phyloP scores from a whole-genome alignment of 2,113 vertebrate genomes.

The Morone saxatilis region DNA sequence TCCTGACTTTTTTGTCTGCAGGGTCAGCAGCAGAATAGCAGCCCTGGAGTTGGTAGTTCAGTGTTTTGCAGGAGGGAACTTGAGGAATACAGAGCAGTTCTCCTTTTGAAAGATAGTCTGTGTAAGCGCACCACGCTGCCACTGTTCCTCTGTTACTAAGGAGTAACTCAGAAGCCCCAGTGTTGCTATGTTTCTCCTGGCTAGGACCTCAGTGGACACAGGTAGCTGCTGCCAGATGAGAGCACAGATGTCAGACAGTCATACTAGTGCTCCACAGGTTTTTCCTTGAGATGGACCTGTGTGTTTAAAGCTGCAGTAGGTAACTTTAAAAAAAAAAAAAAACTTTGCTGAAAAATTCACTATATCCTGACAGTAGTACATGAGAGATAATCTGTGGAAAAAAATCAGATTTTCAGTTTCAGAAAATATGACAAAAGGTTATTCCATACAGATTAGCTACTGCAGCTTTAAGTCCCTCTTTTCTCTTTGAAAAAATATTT shows the following conservation, averaged over 20 bases:
- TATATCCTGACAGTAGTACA: no score
- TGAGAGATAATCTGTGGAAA: no score
- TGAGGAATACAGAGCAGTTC: neutral
- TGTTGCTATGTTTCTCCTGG: neutral
- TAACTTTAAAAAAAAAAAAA: no score
- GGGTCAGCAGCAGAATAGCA: neutral
- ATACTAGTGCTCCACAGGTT: neutral
- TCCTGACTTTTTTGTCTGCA: neutral
- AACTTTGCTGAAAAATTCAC: no score
- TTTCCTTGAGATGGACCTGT: neutral
- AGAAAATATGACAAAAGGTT: no score
- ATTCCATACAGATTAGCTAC: no score
- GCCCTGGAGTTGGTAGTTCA: neutral
- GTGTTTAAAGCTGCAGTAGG: no score
- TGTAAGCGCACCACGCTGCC: no score
- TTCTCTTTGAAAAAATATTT: neutral
- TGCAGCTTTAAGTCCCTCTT: neutral
- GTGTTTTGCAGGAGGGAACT: conserved; percentile 3
- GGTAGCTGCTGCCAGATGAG: neutral
- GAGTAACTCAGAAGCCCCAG: neutral
- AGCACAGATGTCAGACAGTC: neutral
- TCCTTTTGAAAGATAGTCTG: conserved; percentile 6
- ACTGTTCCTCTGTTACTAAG: neutral
- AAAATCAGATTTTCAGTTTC: no score
- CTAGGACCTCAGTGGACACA: neutral